Percentiles rank a stretch among this genome's conserved stretches.
phyloP scores from a whole-genome alignment of 2,797 vertebrate species.

The Schizopygopsis malacanthus region DNA sequence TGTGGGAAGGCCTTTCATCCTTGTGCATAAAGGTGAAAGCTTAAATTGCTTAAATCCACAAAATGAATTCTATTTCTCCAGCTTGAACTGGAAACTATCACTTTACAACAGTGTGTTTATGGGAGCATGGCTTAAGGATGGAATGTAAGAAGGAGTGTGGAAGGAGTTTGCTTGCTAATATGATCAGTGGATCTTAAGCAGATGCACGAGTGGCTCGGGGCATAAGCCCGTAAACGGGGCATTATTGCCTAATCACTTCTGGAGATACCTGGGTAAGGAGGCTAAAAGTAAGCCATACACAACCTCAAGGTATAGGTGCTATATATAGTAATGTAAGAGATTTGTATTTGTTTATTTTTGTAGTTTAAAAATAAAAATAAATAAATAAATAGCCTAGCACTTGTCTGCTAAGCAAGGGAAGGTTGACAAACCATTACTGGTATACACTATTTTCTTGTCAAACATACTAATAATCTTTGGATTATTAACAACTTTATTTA shows the following conservation, averaged over 20 bases:
- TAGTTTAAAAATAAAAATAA: neutral
- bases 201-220: slow-evolving; percentile 40
- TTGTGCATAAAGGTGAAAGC: neutral
- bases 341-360: slow-evolving; percentile 10
- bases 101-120: neutral
- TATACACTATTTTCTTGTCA: neutral
- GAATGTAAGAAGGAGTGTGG: slow-evolving; percentile 23
- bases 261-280: slow-evolving; percentile 26
- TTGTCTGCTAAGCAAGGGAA: neutral
- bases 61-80: neutral
- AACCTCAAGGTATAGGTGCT: neutral
- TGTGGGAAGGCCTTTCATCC: neutral
- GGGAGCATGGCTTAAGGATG: slow-evolving; percentile 25
- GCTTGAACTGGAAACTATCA: neutral
- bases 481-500: neutral
- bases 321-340: neutral
- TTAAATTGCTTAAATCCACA: neutral
- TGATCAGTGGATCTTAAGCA: slow-evolving; percentile 56
- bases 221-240: slow-evolving; percentile 44
- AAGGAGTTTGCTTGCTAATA: slow-evolving; percentile 47
- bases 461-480: neutral
- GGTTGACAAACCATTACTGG: slow-evolving; percentile 19
- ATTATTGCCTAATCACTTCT: slow-evolving; percentile 49
- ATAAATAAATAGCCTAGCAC: neutral
- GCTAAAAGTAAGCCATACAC: neutral